These are phyloP conservation scores for Leguminivora glycinivorella DNA, from an alignment of 1,140 invertebrate species.

Conservation along the genomic window DNA sequence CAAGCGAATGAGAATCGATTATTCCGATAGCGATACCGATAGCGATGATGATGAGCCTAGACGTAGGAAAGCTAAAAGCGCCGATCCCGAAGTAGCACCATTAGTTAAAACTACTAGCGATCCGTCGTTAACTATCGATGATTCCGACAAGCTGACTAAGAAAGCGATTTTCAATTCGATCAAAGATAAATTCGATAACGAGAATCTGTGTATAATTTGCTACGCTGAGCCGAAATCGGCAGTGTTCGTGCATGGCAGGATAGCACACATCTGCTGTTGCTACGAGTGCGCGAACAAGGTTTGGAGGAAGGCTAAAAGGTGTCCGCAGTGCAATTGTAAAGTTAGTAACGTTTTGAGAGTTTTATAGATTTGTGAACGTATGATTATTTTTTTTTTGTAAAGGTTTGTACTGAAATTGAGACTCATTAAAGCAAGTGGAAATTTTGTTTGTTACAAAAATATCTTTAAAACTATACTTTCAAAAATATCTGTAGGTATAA, in stretches of 20 bases:
- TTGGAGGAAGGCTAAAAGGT: constrained; percentile 81
- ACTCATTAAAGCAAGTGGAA: no score
- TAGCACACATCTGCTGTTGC: constrained; percentile 84
- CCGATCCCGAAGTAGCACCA: constrained; percentile 37
- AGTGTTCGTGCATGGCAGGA: constrained; percentile 82
- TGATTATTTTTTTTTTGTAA: constrained; percentile 3
- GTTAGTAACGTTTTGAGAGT: constrained; percentile 82
- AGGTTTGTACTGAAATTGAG: background rate
- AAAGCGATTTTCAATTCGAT: constrained; percentile 43
- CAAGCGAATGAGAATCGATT: constrained; percentile 42
- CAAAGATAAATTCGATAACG: constrained; percentile 50
- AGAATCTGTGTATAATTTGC: constrained; percentile 81
- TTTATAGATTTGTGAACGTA: constrained; percentile 53
- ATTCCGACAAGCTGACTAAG: constrained; percentile 38
- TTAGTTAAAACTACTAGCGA: constrained; percentile 64
- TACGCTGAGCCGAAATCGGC: constrained; percentile 81
- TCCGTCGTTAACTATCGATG: constrained; percentile 52
- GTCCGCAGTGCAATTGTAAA: constrained; percentile 84
- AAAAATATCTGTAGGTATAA: no score
- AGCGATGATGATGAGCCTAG: constrained; percentile 40
- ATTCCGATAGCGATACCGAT: constrained; percentile 32
- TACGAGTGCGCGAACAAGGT: constrained; percentile 83
- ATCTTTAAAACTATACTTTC: no score
- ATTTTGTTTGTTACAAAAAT: no score
- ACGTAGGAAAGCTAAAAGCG: constrained; percentile 30